Base-by-base conservation (phyloP, 2,888 invertebrate genomes). In the Argyra leucocephala region DNA sequence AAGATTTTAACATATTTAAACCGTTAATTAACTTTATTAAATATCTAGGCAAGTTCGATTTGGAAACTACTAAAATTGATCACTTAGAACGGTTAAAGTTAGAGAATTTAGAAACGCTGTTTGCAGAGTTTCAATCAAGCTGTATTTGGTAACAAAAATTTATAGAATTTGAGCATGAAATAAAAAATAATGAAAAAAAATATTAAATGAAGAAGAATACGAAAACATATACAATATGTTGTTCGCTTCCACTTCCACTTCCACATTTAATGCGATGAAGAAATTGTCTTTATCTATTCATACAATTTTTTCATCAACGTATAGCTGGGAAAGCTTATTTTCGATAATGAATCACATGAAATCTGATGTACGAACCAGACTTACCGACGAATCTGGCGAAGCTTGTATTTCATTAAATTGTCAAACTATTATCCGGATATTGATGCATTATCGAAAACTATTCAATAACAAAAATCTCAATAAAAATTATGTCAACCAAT, bases 371-470 rank as follows among this genome's bases (percentile, higher is more conserved):
- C 59, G 59, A 59, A 59, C 22, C 22, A 59, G 59, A 59, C 59
- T 59, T 59, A 59, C 59, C 22, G 59, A 59, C 23, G 59, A 59
- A 59, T 59, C 22, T 59, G 59, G 22, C 22, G 59, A 59, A 22
- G 59, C 59, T 59, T 59, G 22, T 59, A 59, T 59, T 59, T 59
- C 22, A 59, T 59, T 59, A 59, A 59, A 59, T 59, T 22, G 3
- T 59, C 59, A 59, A 59, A 59, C 22, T 59, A 59, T 59, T 10
- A 59, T 59, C 59, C 59, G 59, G 59, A 59, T 59, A 59, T 59
- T 22, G 22, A 26, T n/a, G n/a, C n/a, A n/a, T n/a, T n/a, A n/a
- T n/a, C n/a, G n/a, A n/a, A n/a, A n/a, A n/a, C n/a, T n/a, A 48
- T 48, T 48, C 48, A 48, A 48, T 12, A 48, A 48, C 48, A 48